Evolutionary conservation across 2,113 vertebrate genomes (phyloP), one percentile per base, ranked within the genome.

Genomic region (Muntiacus reevesi): DNA sequence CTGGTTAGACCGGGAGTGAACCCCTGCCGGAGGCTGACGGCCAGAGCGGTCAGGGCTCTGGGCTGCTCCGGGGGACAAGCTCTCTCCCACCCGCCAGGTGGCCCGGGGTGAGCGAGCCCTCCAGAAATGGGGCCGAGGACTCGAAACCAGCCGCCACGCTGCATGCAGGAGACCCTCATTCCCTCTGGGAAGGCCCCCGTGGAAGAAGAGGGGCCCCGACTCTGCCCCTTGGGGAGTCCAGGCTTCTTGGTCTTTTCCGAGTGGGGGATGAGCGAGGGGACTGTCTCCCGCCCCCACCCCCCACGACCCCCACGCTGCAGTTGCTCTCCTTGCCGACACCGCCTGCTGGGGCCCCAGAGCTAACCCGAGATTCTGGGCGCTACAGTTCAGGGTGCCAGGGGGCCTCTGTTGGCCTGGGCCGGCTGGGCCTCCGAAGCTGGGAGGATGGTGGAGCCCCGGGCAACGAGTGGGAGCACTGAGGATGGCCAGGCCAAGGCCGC

Each of bases 271-370:
- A 47, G 28, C 4, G 76, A 6, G 76, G 76, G 8, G 45, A 33
- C 43, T 28, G 28, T 19, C 28, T 79, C 76, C 28, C 16, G 2
- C 3, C 27, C 74, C 43, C 14, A 0, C 3, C 27, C 43, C 74
- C 14, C 14, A 16, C 43, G 0, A 7, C 14, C 43, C 0, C 4
- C 14, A 0, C 5, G 7, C 27, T 3, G 27, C 43, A 2, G 28
- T 10, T 15, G 1, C 43, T 30, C 28, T 47, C 43, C 43, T 45
- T 19, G 76, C 43, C 2, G 0, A 17, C 8, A 27, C 15, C 1
- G 1, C 43, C 78, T 33, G 9, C 1, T 50, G 8, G 15, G 17
- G 45, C 78, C 76, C 45, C 78, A 52, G 45, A 81, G 47, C 45
- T 33, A 30, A 33, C 28, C 9, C 7, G 60, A 6, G 47, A 30